Conservation (phyloP, 1,140 invertebrate species). For the Teleogryllus occipitalis region DNA sequence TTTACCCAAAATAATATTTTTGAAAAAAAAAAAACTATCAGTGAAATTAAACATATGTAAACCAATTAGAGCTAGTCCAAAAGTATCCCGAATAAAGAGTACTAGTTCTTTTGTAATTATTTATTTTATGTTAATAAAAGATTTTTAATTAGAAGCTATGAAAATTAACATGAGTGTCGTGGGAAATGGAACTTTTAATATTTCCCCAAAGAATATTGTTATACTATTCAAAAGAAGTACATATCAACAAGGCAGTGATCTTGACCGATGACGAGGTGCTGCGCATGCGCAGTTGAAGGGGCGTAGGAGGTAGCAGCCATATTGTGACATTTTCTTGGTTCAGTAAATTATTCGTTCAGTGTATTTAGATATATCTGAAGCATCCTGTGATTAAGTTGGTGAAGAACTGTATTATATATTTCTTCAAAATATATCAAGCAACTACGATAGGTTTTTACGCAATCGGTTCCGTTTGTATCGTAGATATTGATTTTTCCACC, state of each 20-base stretch:
- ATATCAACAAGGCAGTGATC: background rate
- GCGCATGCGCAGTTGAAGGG: conserved; percentile 18
- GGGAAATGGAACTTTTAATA: too few relatives aligned
- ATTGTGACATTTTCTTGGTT: conserved; percentile 8
- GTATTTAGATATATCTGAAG: conserved; percentile 12
- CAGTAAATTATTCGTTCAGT: background rate
- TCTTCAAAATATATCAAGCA: background rate
- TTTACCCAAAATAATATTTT: too few relatives aligned
- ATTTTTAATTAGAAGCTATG: too few relatives aligned
- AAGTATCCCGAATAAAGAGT: too few relatives aligned
- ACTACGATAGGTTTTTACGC: background rate
- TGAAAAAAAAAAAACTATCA: too few relatives aligned
- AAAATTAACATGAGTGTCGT: too few relatives aligned
- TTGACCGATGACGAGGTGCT: conserved; percentile 9
- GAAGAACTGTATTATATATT: conserved; percentile 1
- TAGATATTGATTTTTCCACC: conserved; percentile 19
- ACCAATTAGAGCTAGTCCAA: too few relatives aligned
- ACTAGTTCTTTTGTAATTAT: too few relatives aligned
- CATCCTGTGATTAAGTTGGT: background rate
- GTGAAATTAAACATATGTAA: too few relatives aligned
- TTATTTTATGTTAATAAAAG: too few relatives aligned
- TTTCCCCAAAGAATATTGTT: too few relatives aligned
- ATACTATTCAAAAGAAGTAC: background rate
- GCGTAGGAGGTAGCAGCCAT: conserved; percentile 21
- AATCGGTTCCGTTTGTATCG: background rate